Evolutionary conservation across 2,888 invertebrate species (phyloP), one percentile per base, ranked within the genome.

Genomic region (Oscheius sp.): DNA sequence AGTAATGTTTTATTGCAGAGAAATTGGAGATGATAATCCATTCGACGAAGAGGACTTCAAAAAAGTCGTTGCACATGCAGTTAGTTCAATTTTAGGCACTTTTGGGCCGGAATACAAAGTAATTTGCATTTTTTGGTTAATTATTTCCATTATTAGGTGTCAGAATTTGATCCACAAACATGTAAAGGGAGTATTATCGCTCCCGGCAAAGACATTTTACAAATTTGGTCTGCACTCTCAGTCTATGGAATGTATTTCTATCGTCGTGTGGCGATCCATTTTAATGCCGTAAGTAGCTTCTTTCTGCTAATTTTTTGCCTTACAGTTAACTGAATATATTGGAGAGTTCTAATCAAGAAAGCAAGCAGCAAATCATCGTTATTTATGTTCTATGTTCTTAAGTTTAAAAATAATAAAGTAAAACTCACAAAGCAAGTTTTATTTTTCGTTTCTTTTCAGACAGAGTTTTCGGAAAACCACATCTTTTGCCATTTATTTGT

Each of bases 181-280:
- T 66, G 66, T 46, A 75, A 79, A 50, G 83, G 81, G 15, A 79
- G 75, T 3, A 57, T 82, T 5, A 69, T 76, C 31, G 74, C 76
- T 37, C 70, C 69, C 0, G 74, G 77, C 33, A 69, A 72, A 67
- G 74, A 80, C 63, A 70, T 79, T 25, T 71, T 75, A 58, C 55
- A 72, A 23, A 72, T 83, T 25, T 83, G 82, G 83, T 79, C 81
- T 10, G 83, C 83, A 12, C 74, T 83, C 15, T 80, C 82, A 0
- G 33, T 76, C 10, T 80, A 75, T 68, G 83, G 83, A 20, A 17
- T 37, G 6, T 72, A 77, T 55, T 79, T 74, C 65, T 64, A 67
- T n/a, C 71, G 72, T 48, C 68, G 72, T 25, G 72, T 82, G 12
- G 80, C 82, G 10, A 69, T 80, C 39, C 82, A 82, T 73, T 72